These are phyloP conservation scores for Myripristis jacobus DNA, from an alignment of 2,797 vertebrate genomes.

Conservation along the genomic window DNA sequence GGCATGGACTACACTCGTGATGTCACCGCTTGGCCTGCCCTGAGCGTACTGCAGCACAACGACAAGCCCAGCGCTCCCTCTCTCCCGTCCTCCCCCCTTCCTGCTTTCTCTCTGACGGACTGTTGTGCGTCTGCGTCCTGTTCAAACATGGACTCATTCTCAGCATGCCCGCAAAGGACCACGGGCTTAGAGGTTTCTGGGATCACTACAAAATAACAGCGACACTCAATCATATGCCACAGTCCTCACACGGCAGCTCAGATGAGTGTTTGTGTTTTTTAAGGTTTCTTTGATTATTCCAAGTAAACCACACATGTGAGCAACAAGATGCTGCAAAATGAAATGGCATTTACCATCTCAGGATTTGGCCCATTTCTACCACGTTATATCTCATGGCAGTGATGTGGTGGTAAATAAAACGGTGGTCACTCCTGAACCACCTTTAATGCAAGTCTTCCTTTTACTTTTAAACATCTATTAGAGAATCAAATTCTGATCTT, in stretches of 20 bases:
- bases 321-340: too few relatives aligned
- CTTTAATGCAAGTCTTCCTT: too few relatives aligned
- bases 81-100: neutral
- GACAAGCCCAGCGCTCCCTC: constrained; percentile 1
- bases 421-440: too few relatives aligned
- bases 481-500: too few relatives aligned
- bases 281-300: too few relatives aligned
- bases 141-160: constrained; percentile 16
- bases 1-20: constrained; percentile 7
- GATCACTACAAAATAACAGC: neutral
- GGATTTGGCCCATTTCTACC: too few relatives aligned
- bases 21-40: constrained; percentile 24
- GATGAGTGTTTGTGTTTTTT: too few relatives aligned
- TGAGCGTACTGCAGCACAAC: constrained; percentile 9
- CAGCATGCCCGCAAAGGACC: neutral
- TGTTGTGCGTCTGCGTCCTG: constrained; percentile 19
- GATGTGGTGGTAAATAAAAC: neutral
- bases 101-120: constrained; percentile 19
- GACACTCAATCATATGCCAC: neutral
- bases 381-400: too few relatives aligned
- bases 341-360: neutral
- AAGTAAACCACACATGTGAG: too few relatives aligned
- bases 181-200: neutral
- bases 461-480: too few relatives aligned
- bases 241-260: neutral